Evolutionary conservation across 2,113 vertebrate genomes (phyloP).

Genomic region (Atrichornis clamosus): DNA sequence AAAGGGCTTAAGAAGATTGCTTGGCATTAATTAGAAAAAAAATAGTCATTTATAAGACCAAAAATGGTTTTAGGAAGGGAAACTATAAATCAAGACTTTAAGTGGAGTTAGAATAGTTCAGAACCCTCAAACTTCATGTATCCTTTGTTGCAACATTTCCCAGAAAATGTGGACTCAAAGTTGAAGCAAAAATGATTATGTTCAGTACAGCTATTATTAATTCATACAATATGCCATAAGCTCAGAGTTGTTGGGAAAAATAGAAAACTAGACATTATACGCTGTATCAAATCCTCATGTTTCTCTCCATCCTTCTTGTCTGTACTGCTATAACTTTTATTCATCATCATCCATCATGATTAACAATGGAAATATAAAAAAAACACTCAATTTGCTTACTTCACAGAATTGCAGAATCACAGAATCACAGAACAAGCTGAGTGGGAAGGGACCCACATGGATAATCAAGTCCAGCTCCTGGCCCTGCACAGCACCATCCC

Average conservation of each 20-base stretch:
- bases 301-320: not conserved
- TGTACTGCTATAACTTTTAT: not conserved
- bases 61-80: not conserved
- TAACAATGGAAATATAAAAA: not conserved
- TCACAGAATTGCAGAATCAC: not conserved
- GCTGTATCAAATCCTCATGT: not conserved
- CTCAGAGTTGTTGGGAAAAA: not conserved
- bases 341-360: no score
- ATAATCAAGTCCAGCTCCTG: not conserved
- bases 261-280: not conserved
- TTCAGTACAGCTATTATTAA: not conserved
- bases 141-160: not conserved
- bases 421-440: not conserved
- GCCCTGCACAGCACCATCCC: not conserved
- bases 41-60: not conserved
- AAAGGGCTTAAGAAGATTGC: not conserved
- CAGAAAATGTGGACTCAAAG: not conserved
- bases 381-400: fast-evolving
- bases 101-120: not conserved
- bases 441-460: not conserved
- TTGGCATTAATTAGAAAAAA: not conserved
- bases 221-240: not conserved
- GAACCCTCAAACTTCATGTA: not conserved
- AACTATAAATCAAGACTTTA: not conserved
- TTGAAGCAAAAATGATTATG: not conserved